These are phyloP conservation scores for Perccottus glenii DNA, from an alignment of 2,113 vertebrate species.

Conservation along the genomic window DNA sequence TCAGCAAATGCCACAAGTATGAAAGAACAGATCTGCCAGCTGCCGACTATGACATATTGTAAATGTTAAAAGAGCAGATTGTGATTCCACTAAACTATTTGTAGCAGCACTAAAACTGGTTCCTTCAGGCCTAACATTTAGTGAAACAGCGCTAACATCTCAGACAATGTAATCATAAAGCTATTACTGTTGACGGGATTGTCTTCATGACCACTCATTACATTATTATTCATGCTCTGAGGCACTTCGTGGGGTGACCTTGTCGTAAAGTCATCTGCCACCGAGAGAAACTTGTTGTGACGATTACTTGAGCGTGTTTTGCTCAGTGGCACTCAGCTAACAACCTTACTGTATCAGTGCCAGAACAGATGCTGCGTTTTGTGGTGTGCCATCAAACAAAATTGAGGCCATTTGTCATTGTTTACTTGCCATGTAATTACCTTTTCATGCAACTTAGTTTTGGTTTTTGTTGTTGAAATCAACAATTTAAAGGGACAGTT, in stretches of 20 bases:
- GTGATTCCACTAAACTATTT: neutral
- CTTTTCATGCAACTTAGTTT: constrained; percentile 9
- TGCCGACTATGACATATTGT: neutral
- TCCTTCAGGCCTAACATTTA: neutral
- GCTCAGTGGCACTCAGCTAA: constrained; percentile 4
- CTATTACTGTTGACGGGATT: neutral
- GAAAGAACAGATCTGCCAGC: neutral
- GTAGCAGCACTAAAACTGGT: too few species aligned
- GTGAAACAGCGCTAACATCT: neutral
- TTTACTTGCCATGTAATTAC: constrained; percentile 40
- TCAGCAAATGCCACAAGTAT: constrained; percentile 5
- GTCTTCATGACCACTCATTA: neutral
- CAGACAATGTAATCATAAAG: neutral
- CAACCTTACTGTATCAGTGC: constrained; percentile 12
- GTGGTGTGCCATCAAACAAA: constrained; percentile 33
- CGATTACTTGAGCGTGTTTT: constrained; percentile 3
- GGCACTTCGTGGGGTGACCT: constrained; percentile 16
- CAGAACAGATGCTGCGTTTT: constrained; percentile 48
- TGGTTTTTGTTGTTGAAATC: too few species aligned
- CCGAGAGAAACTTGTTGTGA: constrained; percentile 5
- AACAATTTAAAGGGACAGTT: too few species aligned
- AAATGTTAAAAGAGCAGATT: too few species aligned
- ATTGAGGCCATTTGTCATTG: constrained; percentile 31
- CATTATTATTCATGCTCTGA: neutral
- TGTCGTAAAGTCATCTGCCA: constrained; percentile 12